These are phyloP conservation scores for Clarias magur DNA, from an alignment of 2,113 vertebrate species.

Conservation along the genomic window DNA sequence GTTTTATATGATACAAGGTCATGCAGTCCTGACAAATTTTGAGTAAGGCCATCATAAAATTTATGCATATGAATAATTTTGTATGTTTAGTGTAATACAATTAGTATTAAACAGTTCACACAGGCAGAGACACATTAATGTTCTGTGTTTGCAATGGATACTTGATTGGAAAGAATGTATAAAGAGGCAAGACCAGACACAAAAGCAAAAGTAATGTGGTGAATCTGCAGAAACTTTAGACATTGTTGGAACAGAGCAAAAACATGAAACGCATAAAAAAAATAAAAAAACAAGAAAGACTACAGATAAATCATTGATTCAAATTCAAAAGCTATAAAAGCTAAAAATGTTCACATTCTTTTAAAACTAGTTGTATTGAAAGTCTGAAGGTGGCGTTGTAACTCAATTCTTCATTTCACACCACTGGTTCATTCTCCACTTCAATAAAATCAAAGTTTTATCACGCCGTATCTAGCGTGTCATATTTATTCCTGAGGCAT, in stretches of 20 bases:
- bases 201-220: background rate
- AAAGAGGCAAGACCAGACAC: background rate
- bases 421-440: background rate
- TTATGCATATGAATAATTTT: background rate
- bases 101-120: background rate
- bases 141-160: background rate
- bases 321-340: background rate
- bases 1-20: background rate
- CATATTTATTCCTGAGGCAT: background rate
- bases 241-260: background rate
- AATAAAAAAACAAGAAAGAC: background rate
- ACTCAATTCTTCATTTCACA: background rate
- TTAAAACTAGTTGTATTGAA: background rate
- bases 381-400: background rate
- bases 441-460: background rate
- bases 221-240: background rate
- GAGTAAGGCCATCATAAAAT: background rate
- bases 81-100: too few species aligned
- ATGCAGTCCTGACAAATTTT: background rate
- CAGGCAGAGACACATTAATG: background rate
- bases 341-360: background rate
- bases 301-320: background rate
- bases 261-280: background rate
- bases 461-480: background rate
- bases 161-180: background rate